Evolutionary conservation across 2,888 invertebrate species (phyloP), one percentile per base, ranked within the genome.

Genomic region (Pseudeuparius sepicola): DNA sequence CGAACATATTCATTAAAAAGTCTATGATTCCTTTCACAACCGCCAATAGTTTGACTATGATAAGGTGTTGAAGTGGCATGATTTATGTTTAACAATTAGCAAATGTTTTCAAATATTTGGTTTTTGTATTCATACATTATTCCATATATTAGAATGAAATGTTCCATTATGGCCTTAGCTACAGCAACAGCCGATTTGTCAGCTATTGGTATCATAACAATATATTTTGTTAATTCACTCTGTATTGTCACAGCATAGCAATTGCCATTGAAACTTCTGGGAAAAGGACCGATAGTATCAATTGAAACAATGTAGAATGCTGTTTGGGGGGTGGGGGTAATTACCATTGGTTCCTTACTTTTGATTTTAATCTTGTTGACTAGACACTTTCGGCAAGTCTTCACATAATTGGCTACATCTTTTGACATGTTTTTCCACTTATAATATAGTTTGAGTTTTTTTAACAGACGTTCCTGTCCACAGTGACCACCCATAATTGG

Each of bases 121-220:
- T 37, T 33, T 27, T 14, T 12, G 33, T 37, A 37, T 18, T 12
- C 37, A 3, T 31, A 15, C 28, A 37, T 37, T 12, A 34, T 16
- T 9, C 32, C 36, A 12, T 33, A 27, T n/a, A 30, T 41, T 17
- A 47, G 28, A 5, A 50, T 45, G 14, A 45, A 42, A 11, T 20
- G 6, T 20, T 20, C 20, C 7, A 20, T n/a, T 6, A 20, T 20
- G 10, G 41, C 43, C 37, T 24, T 43, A 12, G 47, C 43, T 2
- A 45, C 29, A 5, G 38, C 46, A 13, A 27, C 36, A 17, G 47
- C 43, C 18, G 39, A 42, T 43, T 47, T 47, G 4, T 43, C 29
- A 14, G 34, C 4, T 5, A 43, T 25, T 16, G 46, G 42, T 13
- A 20, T 20, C 7, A 20, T 20, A 20, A 20, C 20, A 7, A 20